Percentiles rank a stretch among this genome's conserved stretches.
Evolutionary conservation across 2,113 vertebrate species (phyloP).

Genomic region (Mormoops blainvillei): DNA sequence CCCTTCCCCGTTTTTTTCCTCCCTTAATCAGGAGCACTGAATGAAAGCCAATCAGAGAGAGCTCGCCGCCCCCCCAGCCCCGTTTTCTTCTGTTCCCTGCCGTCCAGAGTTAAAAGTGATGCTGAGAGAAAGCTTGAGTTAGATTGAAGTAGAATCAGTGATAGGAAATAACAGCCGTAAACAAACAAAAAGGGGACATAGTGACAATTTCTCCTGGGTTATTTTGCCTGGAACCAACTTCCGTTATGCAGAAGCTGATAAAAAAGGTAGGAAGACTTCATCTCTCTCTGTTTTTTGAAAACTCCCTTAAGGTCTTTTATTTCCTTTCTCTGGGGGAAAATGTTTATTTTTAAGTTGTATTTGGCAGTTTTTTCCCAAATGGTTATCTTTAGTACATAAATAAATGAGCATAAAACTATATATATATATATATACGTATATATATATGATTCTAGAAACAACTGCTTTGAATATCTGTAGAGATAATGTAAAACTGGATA

Average conservation of each 20-base stretch:
- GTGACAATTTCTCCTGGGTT: conserved; percentile 67
- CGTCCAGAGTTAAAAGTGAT: conserved; percentile 85
- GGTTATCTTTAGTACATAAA: conserved; percentile 66
- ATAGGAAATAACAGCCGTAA: conserved; percentile 75
- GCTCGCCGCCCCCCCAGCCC: conserved; percentile 64
- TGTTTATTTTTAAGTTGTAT: conserved; percentile 44
- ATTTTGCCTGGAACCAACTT: conserved; percentile 74
- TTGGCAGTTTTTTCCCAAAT: conserved; percentile 26
- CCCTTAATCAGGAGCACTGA: conserved; percentile 76
- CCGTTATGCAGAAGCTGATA: conserved; percentile 72
- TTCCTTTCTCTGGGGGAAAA: not conserved
- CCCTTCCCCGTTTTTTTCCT: not conserved
- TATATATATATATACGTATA: too few relatives aligned
- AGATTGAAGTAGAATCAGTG: conserved; percentile 79
- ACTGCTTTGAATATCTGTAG: conserved; percentile 18
- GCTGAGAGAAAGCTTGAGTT: conserved; percentile 82
- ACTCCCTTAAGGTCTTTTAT: conserved; percentile 48
- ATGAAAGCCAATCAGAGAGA: conserved; percentile 81
- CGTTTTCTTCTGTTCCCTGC: conserved; percentile 74
- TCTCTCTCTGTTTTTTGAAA: not conserved
- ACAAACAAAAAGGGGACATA: conserved; percentile 67
- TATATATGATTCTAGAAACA: not conserved
- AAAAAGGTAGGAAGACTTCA: conserved; percentile 78
- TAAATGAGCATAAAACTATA: not conserved
- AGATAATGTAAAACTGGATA: conserved; percentile 1